phyloP scores from a whole-genome alignment of 1,140 invertebrate species.

The Drosophila burlai region DNA sequence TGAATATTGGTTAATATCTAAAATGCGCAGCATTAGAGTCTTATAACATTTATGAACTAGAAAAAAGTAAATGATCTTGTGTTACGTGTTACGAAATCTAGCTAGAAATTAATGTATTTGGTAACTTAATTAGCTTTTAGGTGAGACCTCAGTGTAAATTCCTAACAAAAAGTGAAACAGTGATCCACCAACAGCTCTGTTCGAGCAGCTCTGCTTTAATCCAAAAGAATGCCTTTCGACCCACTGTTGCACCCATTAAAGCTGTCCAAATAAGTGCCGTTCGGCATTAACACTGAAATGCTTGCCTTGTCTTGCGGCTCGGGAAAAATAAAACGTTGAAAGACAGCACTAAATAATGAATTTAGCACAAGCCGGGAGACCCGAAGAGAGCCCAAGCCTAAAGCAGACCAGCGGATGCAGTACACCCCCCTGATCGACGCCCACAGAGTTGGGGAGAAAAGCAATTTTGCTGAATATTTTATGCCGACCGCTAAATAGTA shows the following conservation, averaged over 20 bases:
- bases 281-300: conserved; percentile 68
- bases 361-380: conserved; percentile 58
- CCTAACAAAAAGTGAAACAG: too few relatives aligned
- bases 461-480: conserved; percentile 72
- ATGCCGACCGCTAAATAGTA: conserved; percentile 73
- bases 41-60: neutral
- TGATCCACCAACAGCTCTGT: neutral
- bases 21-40: neutral
- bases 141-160: neutral
- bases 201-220: neutral
- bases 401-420: conserved; percentile 48
- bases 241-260: conserved; percentile 52
- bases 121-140: neutral
- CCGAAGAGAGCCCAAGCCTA: conserved; percentile 40
- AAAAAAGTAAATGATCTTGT: neutral
- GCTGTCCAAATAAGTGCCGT: conserved; percentile 66
- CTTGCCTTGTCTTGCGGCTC: conserved; percentile 21
- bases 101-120: neutral
- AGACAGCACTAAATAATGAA: conserved; percentile 25
- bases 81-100: neutral
- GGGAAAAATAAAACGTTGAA: conserved; percentile 41
- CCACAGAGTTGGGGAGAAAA: conserved; percentile 46
- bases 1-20: neutral
- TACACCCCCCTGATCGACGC: conserved; percentile 2
- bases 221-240: neutral